Conservation (phyloP, 2,113 vertebrate species). For the Eurystomus gularis region DNA sequence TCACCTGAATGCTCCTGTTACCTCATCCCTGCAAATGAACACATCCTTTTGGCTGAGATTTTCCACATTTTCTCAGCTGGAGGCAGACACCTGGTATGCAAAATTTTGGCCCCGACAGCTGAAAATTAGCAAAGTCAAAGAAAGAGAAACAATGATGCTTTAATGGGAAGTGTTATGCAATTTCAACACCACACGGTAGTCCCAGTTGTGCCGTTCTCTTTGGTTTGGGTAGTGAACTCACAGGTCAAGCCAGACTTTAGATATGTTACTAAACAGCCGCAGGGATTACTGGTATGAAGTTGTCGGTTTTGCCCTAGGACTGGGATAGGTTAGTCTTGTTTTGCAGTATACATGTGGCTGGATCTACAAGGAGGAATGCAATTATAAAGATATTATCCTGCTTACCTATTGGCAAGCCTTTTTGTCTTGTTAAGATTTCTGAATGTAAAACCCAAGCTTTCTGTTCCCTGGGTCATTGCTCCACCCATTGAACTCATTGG, state of each 20-base stretch:
- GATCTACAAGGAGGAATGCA: not conserved
- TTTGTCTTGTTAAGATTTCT: not conserved
- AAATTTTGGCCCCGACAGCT: not conserved
- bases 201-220: not conserved
- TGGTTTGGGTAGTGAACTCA: not conserved
- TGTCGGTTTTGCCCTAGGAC: conserved; percentile 31
- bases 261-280: not conserved
- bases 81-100: not conserved
- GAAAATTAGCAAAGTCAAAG: not conserved
- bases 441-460: not conserved
- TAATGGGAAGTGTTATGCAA: not conserved
- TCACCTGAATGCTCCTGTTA: not conserved
- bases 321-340: not conserved
- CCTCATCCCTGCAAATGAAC: not conserved
- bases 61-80: not conserved
- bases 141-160: not conserved
- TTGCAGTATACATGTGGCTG: not conserved
- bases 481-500: not conserved
- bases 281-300: not conserved
- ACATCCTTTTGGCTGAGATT: not conserved
- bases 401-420: not conserved
- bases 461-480: not conserved
- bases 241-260: not conserved
- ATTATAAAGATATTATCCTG: not conserved
- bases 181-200: not conserved